Evolutionary conservation across 2,888 invertebrate genomes (phyloP), one percentile per base, ranked within the genome.

Genomic region (Alloplasta piceator): DNA sequence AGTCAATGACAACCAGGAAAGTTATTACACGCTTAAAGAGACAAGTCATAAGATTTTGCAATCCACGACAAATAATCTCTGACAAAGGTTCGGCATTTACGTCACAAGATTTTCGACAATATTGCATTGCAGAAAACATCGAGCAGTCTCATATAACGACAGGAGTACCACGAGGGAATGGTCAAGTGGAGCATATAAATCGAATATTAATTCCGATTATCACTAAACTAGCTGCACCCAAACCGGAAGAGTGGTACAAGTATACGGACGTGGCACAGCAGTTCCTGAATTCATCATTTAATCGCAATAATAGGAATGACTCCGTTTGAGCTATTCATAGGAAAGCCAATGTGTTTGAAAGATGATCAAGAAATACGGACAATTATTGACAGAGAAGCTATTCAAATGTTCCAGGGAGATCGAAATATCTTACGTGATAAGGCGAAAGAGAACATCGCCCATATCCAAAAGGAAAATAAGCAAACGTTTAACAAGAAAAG

Each of bases 381-480:
- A 78, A 6, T 84, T 4, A 76, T 87, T 1, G 83, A 87, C 63
- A 64, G 80, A 39, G 84, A 85, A 76, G 48, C 60, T 7, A 10
- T 78, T 4, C 39, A 64, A 9, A 36, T 60, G n/a, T 85, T 85
- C 60, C 43, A 80, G 41, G 78, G 85, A 67, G 75, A 79, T 12
- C 60, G 82, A 7, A 50, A 70, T 48, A 55, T 64, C 39, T 36
- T 84, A 14, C 76, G 82, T 50, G 46, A 72, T 2, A 39, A 67
- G 41, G 85, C 86, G 0, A 81, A 76, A 67, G 10, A 75, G n/a
- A 78, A 61, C n/a, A 83, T 87, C 14, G n/a, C 52, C 2, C 73
- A 79, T n/a, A 82, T 86, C 2, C 86, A 86, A 67, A 50, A 73
- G 5, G 85, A 85, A 73, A 85, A 84, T 67, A 56, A 80, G 36